Conservation (phyloP, 1,140 invertebrate genomes). For the Watersipora subatra region DNA sequence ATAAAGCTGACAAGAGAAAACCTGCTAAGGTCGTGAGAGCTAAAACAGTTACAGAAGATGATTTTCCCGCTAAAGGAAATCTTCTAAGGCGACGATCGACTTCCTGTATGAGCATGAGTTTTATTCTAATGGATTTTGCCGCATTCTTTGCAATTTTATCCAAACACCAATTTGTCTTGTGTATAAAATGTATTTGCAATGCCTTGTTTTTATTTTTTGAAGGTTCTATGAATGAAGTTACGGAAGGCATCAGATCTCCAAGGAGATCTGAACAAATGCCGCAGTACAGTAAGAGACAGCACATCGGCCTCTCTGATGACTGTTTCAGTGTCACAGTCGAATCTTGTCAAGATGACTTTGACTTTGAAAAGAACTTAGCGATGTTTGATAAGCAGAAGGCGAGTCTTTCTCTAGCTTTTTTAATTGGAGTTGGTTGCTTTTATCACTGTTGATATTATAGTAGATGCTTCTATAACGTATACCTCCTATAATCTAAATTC, state of each 20-base stretch:
- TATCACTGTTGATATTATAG: too few relatives aligned
- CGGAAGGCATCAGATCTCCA: too few relatives aligned
- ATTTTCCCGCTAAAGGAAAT: too few relatives aligned
- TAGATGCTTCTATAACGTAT: too few relatives aligned
- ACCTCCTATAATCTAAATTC: too few relatives aligned
- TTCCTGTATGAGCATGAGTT: too few relatives aligned
- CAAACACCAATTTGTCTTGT: background rate
- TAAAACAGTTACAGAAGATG: conserved; percentile 3
- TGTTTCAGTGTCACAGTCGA: conserved; percentile 51
- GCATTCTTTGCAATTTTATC: too few relatives aligned
- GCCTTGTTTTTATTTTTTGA: background rate
- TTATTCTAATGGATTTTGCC: too few relatives aligned
- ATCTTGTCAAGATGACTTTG: conserved; percentile 58
- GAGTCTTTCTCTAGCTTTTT: background rate
- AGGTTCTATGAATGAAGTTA: background rate
- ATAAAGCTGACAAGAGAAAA: background rate
- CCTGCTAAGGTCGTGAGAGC: conserved; percentile 29
- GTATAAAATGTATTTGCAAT: background rate
- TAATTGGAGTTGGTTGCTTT: background rate
- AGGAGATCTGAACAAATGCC: too few relatives aligned
- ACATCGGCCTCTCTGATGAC: too few relatives aligned
- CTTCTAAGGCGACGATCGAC: background rate
- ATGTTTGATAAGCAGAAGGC: conserved; percentile 62
- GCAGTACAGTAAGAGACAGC: too few relatives aligned
- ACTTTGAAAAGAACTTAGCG: conserved; percentile 83